Percentiles rank a stretch among this genome's conserved stretches.
Conservation (phyloP, 2,797 vertebrate genomes). For the Phataginus tetradactyla region DNA sequence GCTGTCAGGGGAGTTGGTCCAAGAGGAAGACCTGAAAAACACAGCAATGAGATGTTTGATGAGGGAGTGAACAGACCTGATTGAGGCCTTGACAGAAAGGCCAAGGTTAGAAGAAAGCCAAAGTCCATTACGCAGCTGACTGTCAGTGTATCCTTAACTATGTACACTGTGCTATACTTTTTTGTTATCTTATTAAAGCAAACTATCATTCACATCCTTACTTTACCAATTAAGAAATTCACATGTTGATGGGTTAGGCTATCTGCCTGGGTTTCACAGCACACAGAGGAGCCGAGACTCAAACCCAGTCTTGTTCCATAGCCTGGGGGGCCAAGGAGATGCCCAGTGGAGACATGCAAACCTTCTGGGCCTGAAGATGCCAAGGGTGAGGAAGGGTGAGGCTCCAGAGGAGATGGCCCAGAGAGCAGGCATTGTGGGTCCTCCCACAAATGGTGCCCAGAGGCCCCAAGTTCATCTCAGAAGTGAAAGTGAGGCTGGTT, state of each 20-base stretch:
- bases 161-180: not conserved
- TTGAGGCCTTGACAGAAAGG: not conserved
- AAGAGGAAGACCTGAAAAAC: not conserved
- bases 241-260: not conserved
- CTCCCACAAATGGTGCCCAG: no score
- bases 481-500: not conserved
- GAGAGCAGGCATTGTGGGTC: rapidly evolving
- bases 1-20: not conserved
- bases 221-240: not conserved
- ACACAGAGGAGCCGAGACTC: not conserved
- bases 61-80: not conserved
- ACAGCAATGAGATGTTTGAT: not conserved
- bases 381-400: no score
- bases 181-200: not conserved
- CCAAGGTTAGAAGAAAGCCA: not conserved
- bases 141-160: not conserved
- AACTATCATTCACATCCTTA: not conserved
- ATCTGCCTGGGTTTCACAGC: not conserved
- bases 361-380: not conserved
- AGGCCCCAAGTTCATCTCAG: not conserved
- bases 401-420: not conserved
- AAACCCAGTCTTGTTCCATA: not conserved
- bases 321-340: not conserved
- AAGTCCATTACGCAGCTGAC: not conserved
- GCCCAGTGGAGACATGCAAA: not conserved